Conservation (phyloP, 2,888 invertebrate species). For the Ferrisia virgata region DNA sequence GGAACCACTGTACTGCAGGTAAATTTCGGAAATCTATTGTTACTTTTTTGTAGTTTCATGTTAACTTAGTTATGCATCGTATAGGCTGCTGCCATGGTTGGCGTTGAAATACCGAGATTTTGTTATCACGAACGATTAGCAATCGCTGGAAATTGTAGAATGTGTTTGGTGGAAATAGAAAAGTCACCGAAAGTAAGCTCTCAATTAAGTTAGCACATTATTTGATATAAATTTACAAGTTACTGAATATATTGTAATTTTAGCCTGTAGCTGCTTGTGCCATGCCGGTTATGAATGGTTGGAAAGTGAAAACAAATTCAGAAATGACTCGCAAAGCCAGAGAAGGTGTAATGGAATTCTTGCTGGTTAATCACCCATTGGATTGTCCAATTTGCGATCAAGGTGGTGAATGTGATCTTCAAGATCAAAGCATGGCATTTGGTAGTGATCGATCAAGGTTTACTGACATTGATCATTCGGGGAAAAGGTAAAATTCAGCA, state of each 20-base stretch:
- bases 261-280: conserved; percentile 96
- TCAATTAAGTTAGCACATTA: background rate
- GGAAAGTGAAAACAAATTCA: conserved; percentile 96
- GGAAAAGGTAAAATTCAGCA: conserved; percentile 67
- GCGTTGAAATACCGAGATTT: conserved; percentile 97
- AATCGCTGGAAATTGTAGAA: conserved; percentile 97
- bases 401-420: conserved; percentile 87
- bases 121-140: conserved; percentile 98
- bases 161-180: conserved; percentile 99
- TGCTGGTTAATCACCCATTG: conserved; percentile 95
- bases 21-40: conserved; percentile 44
- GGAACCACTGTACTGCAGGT: conserved; percentile 97
- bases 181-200: conserved; percentile 77
- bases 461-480: conserved; percentile 84
- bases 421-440: conserved; percentile 99
- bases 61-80: background rate
- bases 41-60: too few relatives aligned
- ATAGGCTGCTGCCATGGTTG: conserved; percentile 89
- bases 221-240: background rate
- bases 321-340: conserved; percentile 78
- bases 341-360: conserved; percentile 97
- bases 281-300: conserved; percentile 99
- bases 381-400: conserved; percentile 99
- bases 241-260: background rate
- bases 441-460: conserved; percentile 92